Conservation (phyloP, 2,888 invertebrate species). For the Sesia bembeciformis region DNA sequence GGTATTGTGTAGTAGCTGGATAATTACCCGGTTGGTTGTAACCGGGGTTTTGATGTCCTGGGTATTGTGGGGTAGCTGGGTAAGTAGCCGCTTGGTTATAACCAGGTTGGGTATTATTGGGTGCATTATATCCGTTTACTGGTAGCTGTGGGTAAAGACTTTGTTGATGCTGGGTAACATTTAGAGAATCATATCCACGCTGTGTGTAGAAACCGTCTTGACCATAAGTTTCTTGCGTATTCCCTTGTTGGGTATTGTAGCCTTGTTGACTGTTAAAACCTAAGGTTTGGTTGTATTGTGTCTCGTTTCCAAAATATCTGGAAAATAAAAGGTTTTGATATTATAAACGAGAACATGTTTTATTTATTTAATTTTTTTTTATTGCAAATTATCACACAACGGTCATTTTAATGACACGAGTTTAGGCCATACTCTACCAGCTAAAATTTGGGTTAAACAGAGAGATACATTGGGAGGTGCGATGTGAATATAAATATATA, state of each 20-base stretch:
- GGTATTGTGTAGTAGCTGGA: neutral
- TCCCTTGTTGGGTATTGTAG: constrained; percentile 18
- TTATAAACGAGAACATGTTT: constrained; percentile 1
- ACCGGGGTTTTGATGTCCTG: neutral
- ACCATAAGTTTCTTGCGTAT: constrained; percentile 8
- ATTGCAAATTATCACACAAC: too few species aligned
- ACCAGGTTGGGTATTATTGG: neutral
- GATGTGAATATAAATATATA: too few species aligned
- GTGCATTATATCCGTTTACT: neutral
- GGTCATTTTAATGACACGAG: too few species aligned
- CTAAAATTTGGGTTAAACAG: too few species aligned
- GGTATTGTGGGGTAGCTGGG: neutral
- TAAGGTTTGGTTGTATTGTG: constrained; percentile 7
- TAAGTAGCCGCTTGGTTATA: neutral
- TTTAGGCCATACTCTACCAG: too few species aligned
- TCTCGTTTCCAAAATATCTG: constrained; percentile 15
- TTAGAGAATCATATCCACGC: too few species aligned
- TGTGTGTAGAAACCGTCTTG: neutral
- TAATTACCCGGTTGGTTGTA: neutral
- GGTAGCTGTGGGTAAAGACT: neutral
- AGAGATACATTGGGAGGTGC: too few species aligned
- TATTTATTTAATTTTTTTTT: neutral
- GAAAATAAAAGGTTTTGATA: constrained; percentile 1
- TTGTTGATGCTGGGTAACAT: neutral
- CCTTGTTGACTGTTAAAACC: neutral